Percentiles rank a stretch among this genome's conserved stretches.
Evolutionary conservation across 2,888 invertebrate species (phyloP).

Genomic region (Amphipyra berbera): DNA sequence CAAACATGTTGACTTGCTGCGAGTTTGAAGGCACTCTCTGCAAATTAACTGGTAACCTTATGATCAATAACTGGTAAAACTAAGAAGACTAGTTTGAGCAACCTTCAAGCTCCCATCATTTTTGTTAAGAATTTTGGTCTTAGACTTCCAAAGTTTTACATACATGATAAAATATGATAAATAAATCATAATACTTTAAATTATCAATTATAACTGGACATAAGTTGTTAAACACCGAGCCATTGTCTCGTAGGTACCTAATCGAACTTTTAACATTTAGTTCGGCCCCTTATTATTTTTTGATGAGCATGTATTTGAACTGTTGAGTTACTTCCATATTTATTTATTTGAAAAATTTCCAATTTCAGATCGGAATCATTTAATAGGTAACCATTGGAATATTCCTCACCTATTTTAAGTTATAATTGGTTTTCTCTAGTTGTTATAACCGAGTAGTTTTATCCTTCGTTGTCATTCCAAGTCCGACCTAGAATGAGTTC

Average conservation of each 20-base stretch:
- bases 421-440: slow-evolving; percentile 75
- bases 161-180: slow-evolving; percentile 6
- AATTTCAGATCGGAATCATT: slow-evolving; percentile 91
- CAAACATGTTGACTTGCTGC: slow-evolving; percentile 57
- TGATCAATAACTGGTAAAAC: background rate
- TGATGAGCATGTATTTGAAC: slow-evolving; percentile 66
- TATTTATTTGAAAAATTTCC: slow-evolving; percentile 86
- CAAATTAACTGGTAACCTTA: background rate
- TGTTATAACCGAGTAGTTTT: slow-evolving; percentile 80
- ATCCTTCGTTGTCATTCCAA: slow-evolving; percentile 74
- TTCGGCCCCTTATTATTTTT: slow-evolving; percentile 57
- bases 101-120: slow-evolving; percentile 37
- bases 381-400: slow-evolving; percentile 88
- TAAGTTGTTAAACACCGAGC: slow-evolving; percentile 23
- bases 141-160: slow-evolving; percentile 13
- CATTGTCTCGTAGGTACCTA: slow-evolving; percentile 18
- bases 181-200: slow-evolving; percentile 1
- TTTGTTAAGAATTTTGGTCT: slow-evolving; percentile 24
- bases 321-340: slow-evolving; percentile 66
- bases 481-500: slow-evolving; percentile 72
- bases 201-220: slow-evolving; percentile 27
- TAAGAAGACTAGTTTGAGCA: background rate
- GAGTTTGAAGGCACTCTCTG: slow-evolving; percentile 63
- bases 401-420: slow-evolving; percentile 75
- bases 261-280: slow-evolving; percentile 25